Base-by-base conservation (phyloP, 2,888 invertebrate species). In the Drosophila limbata region DNA sequence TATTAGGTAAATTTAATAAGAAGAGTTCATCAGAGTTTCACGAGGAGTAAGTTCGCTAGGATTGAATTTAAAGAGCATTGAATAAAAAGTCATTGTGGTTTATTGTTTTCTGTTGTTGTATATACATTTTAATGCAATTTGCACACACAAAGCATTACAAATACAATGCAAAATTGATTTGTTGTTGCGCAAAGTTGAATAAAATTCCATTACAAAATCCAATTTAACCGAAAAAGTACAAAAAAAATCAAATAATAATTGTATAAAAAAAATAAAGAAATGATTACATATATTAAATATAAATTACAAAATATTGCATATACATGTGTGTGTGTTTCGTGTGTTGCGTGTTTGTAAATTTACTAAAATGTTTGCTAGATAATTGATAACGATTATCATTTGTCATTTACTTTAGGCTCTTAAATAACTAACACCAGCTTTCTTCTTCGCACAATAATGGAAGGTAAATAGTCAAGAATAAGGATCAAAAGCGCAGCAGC, bases 121-220 rank as follows among this genome's bases (percentile, higher is more conserved):
- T 82, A 69, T 80, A 84, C 77, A 81, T 47, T 84, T 81, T 47
- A 84, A 69, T 82, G 85, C 79, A 67, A 70, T 69, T 76, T 62
- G 61, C 84, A 81, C 52, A 55, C 61, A 64, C 44, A 64, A 60
- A 60, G 47, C 63, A 55, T 57, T 53, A 39, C 52, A 63, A 69
- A 63, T 52, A 44, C 69, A 59, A 56, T 74, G 45, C 39, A 51
- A 40, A 55, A 64, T 56, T 31, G 47, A 40, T 57, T 64, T 48
- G 28, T 50, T 53, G 61, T 21, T 45, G 70, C 64, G 78, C 74
- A 65, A 55, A 39, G 31, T 51, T 61, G 33, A 33, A 42, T 35
- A 50, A 55, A 60, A 37, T 51, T 77, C 70, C 69, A 69, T 81
- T 81, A 71, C 67, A 73, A 73, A 71, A 44, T 77, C 83, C 80